Evolutionary conservation across 1,140 invertebrate genomes (phyloP).

Genomic region (Saxidomus purpurata): DNA sequence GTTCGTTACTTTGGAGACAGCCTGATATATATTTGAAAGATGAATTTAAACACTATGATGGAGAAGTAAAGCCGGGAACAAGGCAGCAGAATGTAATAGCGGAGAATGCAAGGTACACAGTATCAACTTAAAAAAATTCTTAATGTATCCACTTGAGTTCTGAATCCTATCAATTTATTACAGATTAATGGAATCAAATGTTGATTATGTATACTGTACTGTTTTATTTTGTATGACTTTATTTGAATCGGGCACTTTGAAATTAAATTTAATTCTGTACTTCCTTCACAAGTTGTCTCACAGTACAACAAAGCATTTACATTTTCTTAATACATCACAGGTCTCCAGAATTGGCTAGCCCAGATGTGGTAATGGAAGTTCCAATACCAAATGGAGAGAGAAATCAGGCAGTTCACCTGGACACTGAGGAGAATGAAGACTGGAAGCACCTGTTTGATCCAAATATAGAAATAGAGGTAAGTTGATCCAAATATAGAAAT

Average conservation of each 20-base stretch:
- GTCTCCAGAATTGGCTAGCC: neutral
- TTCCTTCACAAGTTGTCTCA: too few relatives aligned
- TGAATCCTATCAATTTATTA: too few relatives aligned
- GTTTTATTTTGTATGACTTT: too few relatives aligned
- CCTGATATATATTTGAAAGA: neutral
- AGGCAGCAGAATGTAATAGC: neutral
- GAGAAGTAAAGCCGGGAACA: neutral
- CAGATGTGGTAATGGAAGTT: neutral
- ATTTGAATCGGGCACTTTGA: too few relatives aligned
- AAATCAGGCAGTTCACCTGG: neutral
- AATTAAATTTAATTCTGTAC: too few relatives aligned
- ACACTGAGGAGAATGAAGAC: neutral
- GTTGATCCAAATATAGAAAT: neutral
- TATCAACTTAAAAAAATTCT: too few relatives aligned
- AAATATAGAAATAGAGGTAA: constrained; percentile 28
- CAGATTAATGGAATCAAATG: too few relatives aligned
- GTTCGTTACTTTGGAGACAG: constrained; percentile 3
- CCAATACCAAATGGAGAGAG: neutral
- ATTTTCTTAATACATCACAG: neutral
- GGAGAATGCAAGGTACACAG: neutral
- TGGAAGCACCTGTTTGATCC: constrained; percentile 46
- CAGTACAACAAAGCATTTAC: too few relatives aligned
- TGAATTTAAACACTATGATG: neutral
- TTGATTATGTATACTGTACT: too few relatives aligned
- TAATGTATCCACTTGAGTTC: too few relatives aligned